Evolutionary conservation across 2,888 invertebrate species (phyloP).

Genomic region (Lomographa bimaculata): DNA sequence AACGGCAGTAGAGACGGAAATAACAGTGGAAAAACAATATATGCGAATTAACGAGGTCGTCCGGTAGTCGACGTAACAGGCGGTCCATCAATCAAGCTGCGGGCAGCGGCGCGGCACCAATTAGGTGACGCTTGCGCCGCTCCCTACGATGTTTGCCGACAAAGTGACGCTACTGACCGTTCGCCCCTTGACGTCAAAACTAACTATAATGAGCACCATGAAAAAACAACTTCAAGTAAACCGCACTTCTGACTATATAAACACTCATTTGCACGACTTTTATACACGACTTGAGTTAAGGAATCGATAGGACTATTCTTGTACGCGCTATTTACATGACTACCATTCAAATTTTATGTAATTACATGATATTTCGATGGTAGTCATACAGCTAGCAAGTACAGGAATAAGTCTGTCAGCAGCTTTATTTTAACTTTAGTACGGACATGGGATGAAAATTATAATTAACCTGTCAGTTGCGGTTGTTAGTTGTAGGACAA

Average conservation of each 20-base stretch:
- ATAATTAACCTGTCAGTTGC: too few species aligned
- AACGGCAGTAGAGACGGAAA: constrained; percentile 41
- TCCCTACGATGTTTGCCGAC: constrained; percentile 54
- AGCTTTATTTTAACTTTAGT: too few species aligned
- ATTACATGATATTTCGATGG: too few species aligned
- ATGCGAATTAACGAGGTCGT: constrained; percentile 62
- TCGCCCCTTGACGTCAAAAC: constrained; percentile 60
- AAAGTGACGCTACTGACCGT: neutral
- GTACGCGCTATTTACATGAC: too few species aligned
- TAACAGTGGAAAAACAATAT: constrained; percentile 56
- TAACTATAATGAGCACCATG: constrained; percentile 46
- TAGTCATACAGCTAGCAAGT: too few species aligned
- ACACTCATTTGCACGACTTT: too few species aligned
- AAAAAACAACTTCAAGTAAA: constrained; percentile 48
- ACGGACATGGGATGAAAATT: too few species aligned
- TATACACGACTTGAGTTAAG: too few species aligned
- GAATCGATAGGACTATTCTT: too few species aligned
- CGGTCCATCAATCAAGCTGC: constrained; percentile 73
- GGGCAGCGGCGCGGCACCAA: constrained; percentile 40
- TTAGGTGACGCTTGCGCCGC: constrained; percentile 68
- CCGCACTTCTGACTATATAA: constrained; percentile 27
- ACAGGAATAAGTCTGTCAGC: too few species aligned
- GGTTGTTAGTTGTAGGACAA: too few species aligned
- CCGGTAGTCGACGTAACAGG: constrained; percentile 68
- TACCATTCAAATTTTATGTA: too few species aligned